Evolutionary conservation across 2,797 vertebrate species (phyloP), one percentile per base, ranked within the genome.

Genomic region (Eidolon dupreanum): DNA sequence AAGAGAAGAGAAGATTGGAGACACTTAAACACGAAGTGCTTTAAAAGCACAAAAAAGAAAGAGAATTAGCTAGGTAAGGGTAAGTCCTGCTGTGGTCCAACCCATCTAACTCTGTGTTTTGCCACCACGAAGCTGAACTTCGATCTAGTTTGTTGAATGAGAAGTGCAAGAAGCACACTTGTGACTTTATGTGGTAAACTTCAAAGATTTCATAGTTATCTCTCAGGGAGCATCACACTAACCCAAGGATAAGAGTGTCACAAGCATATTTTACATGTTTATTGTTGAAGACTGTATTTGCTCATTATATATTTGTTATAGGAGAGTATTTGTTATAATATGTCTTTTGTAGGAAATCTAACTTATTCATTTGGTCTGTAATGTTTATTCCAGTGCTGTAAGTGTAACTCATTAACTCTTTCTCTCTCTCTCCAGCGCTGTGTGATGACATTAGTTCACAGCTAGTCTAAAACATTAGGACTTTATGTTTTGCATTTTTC

Each of bases 1-100:
- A 94, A 71, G 73, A 28, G n/a, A n/a, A 83, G 63, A 41, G 66
- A 85, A 92, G 70, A 51, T 2, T 28, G 41, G 36, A 84, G 57
- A 75, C 8, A 57, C n/a, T 43, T 70, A 43, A 78, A 43, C 22
- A 65, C 26, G 28, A 41, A 81, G 66, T 33, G 49, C 16, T 94
- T 33, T 41, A 49, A 73, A 83, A 11, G 26, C 36, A 51, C 15
- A 33, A 55, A 6, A 51, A 66, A n/a, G 16, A 57, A n/a, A 65
- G 53, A 87, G 41, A 66, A 68, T 20, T 20, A 31, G 10, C 36
- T 2, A 22, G 8, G 13, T 31, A 26, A 41, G 33, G 20, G 17
- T 13, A 74, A 61, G 20, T 5, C 36, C 43, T 12, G 10, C 8
- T 43, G 20, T 10, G 87, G 63, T 41, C 9, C 71, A 94, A 10